Conservation (phyloP, 2,888 invertebrate species). For the Baronia brevicornis region DNA sequence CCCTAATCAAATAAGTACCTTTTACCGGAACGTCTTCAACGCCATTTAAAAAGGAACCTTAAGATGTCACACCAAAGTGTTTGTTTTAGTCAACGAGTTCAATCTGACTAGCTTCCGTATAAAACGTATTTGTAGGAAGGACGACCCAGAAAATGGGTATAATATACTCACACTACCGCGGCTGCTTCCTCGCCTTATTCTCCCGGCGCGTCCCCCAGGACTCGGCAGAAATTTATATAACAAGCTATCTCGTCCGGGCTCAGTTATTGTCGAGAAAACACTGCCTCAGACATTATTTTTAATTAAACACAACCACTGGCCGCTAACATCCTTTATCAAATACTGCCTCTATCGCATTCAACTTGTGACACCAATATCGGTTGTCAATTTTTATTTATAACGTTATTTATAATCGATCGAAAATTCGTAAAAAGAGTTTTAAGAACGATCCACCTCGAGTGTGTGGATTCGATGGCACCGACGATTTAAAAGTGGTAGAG, state of each 20-base stretch:
- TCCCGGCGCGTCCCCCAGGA: constrained; percentile 68
- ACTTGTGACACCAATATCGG: too few relatives aligned
- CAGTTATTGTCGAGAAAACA: constrained; percentile 69
- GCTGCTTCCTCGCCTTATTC: constrained; percentile 64
- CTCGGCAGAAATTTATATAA: constrained; percentile 73
- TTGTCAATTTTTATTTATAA: too few relatives aligned
- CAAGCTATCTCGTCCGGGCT: constrained; percentile 70
- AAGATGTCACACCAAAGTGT: constrained; percentile 30
- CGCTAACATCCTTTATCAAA: constrained; percentile 44
- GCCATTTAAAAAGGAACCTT: constrained; percentile 31
- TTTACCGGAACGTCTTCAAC: constrained; percentile 50
- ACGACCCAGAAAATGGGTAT: constrained; percentile 76
- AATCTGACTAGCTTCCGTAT: constrained; percentile 70
- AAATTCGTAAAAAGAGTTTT: too few relatives aligned
- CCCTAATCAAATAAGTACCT: constrained; percentile 77
- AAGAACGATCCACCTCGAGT: too few relatives aligned
- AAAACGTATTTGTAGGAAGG: constrained; percentile 76
- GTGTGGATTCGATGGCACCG: too few relatives aligned
- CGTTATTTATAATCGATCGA: too few relatives aligned
- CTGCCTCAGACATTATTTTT: constrained; percentile 69
- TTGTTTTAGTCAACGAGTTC: constrained; percentile 26
- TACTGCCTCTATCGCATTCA: constrained; percentile 20
- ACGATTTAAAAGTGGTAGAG: too few relatives aligned
- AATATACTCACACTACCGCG: constrained; percentile 72
- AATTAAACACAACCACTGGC: constrained; percentile 65